phyloP scores from a whole-genome alignment of 2,113 vertebrate genomes.

The Tachysurus fulvidraco region DNA sequence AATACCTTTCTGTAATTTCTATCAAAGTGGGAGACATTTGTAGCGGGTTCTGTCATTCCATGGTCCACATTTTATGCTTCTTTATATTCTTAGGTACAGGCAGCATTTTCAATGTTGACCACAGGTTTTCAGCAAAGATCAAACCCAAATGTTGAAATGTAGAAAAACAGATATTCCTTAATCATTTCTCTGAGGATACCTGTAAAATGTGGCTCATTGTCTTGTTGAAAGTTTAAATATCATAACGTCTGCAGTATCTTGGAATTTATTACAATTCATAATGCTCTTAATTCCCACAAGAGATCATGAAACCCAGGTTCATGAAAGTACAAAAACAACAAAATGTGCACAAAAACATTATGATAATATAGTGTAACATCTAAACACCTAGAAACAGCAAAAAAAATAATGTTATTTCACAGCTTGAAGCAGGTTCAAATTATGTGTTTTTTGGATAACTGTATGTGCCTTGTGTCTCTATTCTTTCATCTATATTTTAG shows the following conservation, averaged over 20 bases:
- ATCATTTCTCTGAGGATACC: not conserved
- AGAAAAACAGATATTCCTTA: not conserved
- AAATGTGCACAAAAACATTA: not conserved
- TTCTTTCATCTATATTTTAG: not conserved
- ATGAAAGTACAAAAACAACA: too few relatives aligned
- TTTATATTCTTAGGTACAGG: too few relatives aligned
- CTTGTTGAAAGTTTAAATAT: not conserved
- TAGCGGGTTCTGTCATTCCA: too few relatives aligned
- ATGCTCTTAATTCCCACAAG: not conserved
- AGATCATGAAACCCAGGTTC: not conserved
- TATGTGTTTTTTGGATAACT: not conserved
- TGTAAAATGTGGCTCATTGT: not conserved
- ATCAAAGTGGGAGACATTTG: too few relatives aligned
- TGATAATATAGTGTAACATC: not conserved
- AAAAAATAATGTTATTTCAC: not conserved
- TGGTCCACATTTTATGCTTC: too few relatives aligned
- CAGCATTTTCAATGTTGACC: too few relatives aligned
- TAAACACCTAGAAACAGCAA: not conserved
- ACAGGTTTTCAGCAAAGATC: too few relatives aligned
- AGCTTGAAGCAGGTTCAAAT: not conserved
- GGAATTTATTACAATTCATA: not conserved
- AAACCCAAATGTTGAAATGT: not conserved
- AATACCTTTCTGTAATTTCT: too few relatives aligned
- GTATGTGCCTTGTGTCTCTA: not conserved
- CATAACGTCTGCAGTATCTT: not conserved